Evolutionary conservation across 2,797 vertebrate genomes (phyloP).

Genomic region (Linurgus olivaceus): DNA sequence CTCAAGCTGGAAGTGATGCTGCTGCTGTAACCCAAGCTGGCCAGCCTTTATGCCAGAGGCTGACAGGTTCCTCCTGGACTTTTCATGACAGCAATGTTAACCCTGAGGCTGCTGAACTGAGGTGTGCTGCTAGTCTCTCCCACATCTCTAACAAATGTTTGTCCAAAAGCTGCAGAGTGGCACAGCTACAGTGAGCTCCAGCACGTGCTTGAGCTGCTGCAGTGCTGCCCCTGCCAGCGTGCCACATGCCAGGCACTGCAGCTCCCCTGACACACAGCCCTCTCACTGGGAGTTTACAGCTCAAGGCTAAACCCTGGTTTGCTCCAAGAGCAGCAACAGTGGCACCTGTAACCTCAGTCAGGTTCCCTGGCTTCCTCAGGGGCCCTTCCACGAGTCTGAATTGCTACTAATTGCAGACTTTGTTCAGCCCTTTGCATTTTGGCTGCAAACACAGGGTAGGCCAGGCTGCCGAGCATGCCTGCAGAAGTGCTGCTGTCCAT

Average conservation of each 20-base stretch:
- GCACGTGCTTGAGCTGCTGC: accelerated
- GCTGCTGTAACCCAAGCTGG: slow-evolving; percentile 12
- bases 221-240: not conserved
- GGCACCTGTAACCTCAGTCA: not conserved
- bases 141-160: not conserved
- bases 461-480: not conserved
- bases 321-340: not conserved
- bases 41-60: not conserved
- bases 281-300: not conserved
- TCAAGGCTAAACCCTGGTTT: not conserved
- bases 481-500: not conserved
- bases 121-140: not conserved
- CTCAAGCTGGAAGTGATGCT: not conserved
- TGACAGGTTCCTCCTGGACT: not conserved
- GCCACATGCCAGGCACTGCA: too few relatives aligned
- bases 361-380: not conserved
- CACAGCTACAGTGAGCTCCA: not conserved
- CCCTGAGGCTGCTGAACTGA: not conserved
- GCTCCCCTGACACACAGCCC: not conserved
- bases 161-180: not conserved
- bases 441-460: not conserved
- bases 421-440: accelerated
- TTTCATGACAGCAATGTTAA: not conserved
- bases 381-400: not conserved
- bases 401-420: not conserved